phyloP scores from a whole-genome alignment of 2,888 invertebrate genomes.

The Torymus tubicola region DNA sequence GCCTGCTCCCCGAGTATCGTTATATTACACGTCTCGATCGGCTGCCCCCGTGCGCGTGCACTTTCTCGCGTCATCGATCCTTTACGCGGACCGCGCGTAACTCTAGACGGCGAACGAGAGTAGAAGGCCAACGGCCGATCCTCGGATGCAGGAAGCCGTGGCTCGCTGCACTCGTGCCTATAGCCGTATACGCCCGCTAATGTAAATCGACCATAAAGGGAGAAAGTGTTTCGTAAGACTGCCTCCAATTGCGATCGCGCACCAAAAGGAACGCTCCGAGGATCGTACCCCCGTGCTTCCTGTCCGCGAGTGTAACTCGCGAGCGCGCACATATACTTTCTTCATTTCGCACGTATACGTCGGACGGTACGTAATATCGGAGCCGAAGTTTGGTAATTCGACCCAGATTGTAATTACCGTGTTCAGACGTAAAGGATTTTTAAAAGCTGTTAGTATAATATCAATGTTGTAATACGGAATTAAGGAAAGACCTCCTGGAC shows the following conservation, averaged over 20 bases:
- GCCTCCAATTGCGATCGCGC: neutral
- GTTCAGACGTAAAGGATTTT: too few relatives aligned
- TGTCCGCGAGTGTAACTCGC: neutral
- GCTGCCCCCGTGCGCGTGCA: neutral
- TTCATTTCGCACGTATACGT: neutral
- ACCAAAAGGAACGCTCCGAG: neutral
- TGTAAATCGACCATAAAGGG: slow-evolving; percentile 69
- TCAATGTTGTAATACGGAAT: too few relatives aligned
- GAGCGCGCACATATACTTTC: neutral
- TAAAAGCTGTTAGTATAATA: too few relatives aligned
- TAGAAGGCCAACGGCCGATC: slow-evolving; percentile 39
- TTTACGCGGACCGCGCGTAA: neutral
- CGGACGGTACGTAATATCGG: slow-evolving; percentile 14
- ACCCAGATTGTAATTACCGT: slow-evolving; percentile 6
- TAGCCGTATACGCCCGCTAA: slow-evolving; percentile 66
- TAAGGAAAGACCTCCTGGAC: too few relatives aligned
- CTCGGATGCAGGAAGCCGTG: neutral
- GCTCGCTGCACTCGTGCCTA: slow-evolving; percentile 7
- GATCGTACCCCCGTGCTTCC: neutral
- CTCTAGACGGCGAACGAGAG: neutral
- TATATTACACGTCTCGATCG: neutral
- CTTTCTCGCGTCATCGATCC: slow-evolving; percentile 33
- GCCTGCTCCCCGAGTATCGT: neutral
- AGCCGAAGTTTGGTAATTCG: slow-evolving; percentile 30
- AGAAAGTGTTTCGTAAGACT: slow-evolving; percentile 73